These are phyloP conservation scores for Nasonia giraulti DNA, from an alignment of 1,140 invertebrate species.

Conservation along the genomic window DNA sequence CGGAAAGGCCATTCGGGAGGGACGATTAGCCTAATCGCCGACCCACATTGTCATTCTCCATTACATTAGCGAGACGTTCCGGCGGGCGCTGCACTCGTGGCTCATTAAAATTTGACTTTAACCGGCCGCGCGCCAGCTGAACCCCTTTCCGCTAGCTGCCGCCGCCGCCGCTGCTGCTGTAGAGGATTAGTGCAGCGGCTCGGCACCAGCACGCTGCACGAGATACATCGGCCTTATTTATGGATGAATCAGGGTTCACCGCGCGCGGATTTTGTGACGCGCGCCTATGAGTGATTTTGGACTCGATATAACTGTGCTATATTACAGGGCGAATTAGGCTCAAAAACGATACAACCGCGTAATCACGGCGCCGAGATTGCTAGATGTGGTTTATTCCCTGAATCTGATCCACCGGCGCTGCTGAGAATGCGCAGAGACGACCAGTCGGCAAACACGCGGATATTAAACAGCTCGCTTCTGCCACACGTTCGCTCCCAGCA, in stretches of 20 bases:
- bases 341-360: background rate
- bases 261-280: background rate
- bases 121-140: background rate
- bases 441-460: conserved; percentile 14
- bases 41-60: conserved; percentile 65
- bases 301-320: background rate
- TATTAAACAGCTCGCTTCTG: conserved; percentile 3
- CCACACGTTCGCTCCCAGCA: background rate
- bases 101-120: conserved; percentile 51
- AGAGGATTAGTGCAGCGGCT: conserved; percentile 4
- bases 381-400: background rate
- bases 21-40: conserved; percentile 65
- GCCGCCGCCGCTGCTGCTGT: too few species aligned
- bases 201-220: background rate
- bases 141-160: background rate
- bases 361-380: conserved; percentile 11
- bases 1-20: conserved; percentile 24
- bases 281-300: background rate
- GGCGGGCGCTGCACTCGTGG: conserved; percentile 28
- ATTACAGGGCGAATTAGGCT: too few species aligned
- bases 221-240: background rate
- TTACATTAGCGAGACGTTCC: conserved; percentile 62
- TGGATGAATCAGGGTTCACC: conserved; percentile 7
- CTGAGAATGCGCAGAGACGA: background rate
- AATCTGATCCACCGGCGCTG: background rate